Evolutionary conservation across 35 echinoderm and acorn worm genomes (phyloP).

Genomic region (Ophioderma brevispina): DNA sequence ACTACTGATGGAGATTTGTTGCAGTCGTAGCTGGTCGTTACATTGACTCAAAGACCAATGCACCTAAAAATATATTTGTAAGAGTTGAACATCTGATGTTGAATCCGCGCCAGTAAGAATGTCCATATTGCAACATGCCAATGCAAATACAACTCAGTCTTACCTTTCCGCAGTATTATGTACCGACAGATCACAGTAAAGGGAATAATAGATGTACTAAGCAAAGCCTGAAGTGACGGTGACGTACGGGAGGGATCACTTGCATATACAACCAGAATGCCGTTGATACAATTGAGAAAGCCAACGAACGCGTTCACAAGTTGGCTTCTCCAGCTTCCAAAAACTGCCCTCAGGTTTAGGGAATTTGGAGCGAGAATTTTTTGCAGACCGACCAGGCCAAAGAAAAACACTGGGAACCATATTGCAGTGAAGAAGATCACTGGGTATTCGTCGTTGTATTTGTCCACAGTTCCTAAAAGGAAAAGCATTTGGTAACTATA

Average conservation of each 20-base stretch:
- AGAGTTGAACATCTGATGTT: too few species aligned
- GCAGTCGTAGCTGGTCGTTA: too few species aligned
- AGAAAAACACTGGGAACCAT: constrained; percentile 83
- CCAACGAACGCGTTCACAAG: constrained; percentile 35
- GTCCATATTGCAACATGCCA: too few species aligned
- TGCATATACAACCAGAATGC: constrained; percentile 88
- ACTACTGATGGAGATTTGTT: too few species aligned
- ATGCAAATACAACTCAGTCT: too few species aligned
- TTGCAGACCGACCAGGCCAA: constrained; percentile 51
- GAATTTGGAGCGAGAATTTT: constrained; percentile 54
- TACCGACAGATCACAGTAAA: constrained; percentile 87
- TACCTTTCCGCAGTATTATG: constrained; percentile 87
- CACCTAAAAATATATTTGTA: too few species aligned
- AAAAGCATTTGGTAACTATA: not conserved
- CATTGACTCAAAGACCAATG: too few species aligned
- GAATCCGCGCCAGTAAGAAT: too few species aligned
- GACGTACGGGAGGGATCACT: constrained; percentile 69
- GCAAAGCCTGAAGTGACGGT: constrained; percentile 73
- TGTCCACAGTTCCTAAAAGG: constrained; percentile 1
- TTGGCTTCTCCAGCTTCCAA: constrained; percentile 16
- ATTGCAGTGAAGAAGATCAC: constrained; percentile 70
- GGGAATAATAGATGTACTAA: constrained; percentile 80
- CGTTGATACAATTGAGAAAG: constrained; percentile 69
- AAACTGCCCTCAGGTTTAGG: constrained; percentile 28
- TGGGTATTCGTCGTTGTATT: constrained; percentile 67